These are phyloP conservation scores for Otocyon megalotis DNA, from an alignment of 2,113 vertebrate species.

Conservation along the genomic window DNA sequence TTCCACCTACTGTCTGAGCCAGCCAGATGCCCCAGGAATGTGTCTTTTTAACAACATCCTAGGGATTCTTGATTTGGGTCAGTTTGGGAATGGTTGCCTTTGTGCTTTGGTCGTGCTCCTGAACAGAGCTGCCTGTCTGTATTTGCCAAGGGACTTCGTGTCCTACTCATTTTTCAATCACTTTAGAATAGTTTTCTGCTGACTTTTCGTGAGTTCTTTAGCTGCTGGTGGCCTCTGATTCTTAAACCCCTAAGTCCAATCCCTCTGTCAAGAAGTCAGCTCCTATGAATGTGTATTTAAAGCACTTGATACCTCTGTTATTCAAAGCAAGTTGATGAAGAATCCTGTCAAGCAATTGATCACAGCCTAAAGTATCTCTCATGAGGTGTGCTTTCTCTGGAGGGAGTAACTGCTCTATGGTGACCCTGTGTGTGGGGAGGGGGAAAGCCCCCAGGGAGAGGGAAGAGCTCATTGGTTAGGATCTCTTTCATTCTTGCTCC, in stretches of 20 bases:
- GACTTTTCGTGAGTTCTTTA: neutral
- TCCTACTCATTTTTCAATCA: neutral
- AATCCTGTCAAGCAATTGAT: neutral
- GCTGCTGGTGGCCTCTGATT: neutral
- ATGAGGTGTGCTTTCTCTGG: neutral
- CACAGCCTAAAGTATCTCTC: neutral
- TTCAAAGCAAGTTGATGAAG: constrained; percentile 19
- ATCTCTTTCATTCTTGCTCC: neutral
- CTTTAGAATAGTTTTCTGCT: neutral
- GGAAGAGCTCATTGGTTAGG: neutral
- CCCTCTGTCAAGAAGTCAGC: constrained; percentile 15
- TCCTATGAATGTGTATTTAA: neutral
- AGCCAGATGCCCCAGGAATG: neutral
- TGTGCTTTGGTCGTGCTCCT: neutral
- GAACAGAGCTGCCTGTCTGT: neutral
- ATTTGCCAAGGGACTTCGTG: neutral
- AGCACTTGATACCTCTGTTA: neutral
- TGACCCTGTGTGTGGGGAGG: too few species aligned
- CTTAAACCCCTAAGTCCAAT: neutral
- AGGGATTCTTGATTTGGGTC: neutral
- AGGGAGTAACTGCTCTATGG: neutral
- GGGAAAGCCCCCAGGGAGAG: neutral
- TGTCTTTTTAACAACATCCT: neutral
- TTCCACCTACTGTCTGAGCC: neutral
- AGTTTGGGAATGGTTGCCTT: neutral